Evolutionary conservation across 2,888 invertebrate genomes (phyloP).

Genomic region (Neelides folsomi): DNA sequence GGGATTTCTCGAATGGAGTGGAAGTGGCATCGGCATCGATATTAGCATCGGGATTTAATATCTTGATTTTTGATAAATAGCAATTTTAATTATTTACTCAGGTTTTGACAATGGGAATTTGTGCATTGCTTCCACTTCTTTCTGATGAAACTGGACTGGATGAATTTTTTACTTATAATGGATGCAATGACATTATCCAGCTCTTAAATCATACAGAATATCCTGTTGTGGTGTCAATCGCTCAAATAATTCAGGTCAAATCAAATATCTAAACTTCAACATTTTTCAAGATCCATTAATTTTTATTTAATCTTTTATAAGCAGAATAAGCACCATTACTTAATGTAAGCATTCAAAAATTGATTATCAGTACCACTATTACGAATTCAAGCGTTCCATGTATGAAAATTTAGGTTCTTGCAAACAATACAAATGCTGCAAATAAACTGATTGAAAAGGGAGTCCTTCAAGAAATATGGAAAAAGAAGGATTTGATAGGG

Average conservation of each 20-base stretch:
- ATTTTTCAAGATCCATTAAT: background rate
- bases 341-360: too few species aligned
- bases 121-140: conserved; percentile 6
- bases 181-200: conserved; percentile 12
- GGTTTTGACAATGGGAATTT: too few species aligned
- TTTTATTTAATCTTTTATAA: too few species aligned
- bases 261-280: background rate
- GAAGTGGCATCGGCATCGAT: too few species aligned
- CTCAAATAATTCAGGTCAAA: conserved; percentile 22
- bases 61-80: too few species aligned
- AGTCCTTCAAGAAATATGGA: conserved; percentile 22
- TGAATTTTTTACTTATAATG: conserved; percentile 16
- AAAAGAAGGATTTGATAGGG: conserved; percentile 20
- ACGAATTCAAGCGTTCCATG: too few species aligned
- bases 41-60: too few species aligned
- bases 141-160: conserved; percentile 13
- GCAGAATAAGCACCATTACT: too few species aligned
- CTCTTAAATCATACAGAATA: conserved; percentile 19
- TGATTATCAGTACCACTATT: too few species aligned
- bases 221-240: conserved; percentile 16
- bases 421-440: conserved; percentile 16
- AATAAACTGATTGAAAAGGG: conserved; percentile 18
- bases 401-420: conserved; percentile 12
- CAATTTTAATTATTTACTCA: too few species aligned
- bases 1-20: too few species aligned